A percentile compares a stretch with the other conserved stretches of the same genome.
These are phyloP conservation scores for Nipponia nippon DNA, from an alignment of 2,113 vertebrate genomes.

Conservation along the genomic window DNA sequence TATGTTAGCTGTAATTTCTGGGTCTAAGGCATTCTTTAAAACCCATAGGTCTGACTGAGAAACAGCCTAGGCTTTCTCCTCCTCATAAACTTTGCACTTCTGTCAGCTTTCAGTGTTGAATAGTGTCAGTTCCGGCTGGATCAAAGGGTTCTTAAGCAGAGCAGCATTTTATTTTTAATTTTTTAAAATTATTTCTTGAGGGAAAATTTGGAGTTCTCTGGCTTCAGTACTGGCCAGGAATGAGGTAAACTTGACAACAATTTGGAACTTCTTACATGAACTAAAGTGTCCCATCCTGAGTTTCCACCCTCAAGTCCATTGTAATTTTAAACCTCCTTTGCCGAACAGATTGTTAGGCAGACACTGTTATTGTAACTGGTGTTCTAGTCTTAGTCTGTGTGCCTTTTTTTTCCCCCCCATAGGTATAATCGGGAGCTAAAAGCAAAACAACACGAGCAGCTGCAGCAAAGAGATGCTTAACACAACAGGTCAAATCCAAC, in stretches of 20 bases:
- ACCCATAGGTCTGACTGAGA: neutral
- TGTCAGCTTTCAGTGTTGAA: neutral
- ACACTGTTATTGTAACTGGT: neutral
- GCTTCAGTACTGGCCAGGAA: neutral
- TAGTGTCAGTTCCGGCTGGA: neutral
- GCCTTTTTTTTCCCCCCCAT: neutral
- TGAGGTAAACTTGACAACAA: neutral
- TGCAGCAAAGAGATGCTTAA: slow-evolving; percentile 38
- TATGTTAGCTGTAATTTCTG: neutral
- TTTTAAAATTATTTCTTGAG: neutral
- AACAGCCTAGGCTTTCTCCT: neutral
- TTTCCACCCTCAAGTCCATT: neutral
- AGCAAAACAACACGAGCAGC: slow-evolving; percentile 67
- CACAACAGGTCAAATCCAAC: neutral
- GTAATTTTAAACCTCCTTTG: neutral
- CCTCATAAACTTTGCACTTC: neutral
- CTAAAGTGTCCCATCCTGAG: neutral
- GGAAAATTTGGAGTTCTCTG: neutral
- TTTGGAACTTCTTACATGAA: neutral
- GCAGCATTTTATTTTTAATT: neutral
- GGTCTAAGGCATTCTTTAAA: neutral
- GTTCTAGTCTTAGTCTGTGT: neutral
- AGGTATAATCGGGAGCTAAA: slow-evolving; percentile 86
- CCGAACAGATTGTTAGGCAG: neutral
- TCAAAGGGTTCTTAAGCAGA: neutral